Base-by-base conservation (phyloP, 2,113 vertebrate genomes). In the Oryzias javanicus region DNA sequence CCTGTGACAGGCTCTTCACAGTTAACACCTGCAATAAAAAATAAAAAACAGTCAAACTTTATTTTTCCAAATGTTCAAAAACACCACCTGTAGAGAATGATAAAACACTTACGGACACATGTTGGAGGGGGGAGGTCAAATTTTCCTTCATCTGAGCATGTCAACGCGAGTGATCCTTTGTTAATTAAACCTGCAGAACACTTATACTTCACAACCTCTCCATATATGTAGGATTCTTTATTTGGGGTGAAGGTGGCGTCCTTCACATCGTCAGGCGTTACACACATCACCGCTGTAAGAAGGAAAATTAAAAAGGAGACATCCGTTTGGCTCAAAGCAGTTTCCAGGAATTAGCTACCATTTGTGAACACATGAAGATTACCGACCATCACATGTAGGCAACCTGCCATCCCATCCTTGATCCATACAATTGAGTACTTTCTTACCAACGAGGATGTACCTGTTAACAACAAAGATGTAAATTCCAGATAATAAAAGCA, bases 321-420 rank as follows among this genome's bases (percentile, higher is more conserved):
- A 49, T 46, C 7, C 1, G 15, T 79, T 44, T 58, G 17, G 72
- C 46, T 45, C 17, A 4, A 64, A 63, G 42, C 4, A 46, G 7
- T 15, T 1, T 46, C 6, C 4, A 4, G 15, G 4, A 35, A 42
- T 50, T 55, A 8, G 44, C 41, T 4, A 4, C 25, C 12, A 18
- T 6, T 5, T 35, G n/a, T n/a, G n/a, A n/a, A 61, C 3, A 67
- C 0, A 5, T 1, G 49, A 1, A 59, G 8, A 64, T 35, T 5
- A 79, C 79, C 19, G 40, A 91, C 90, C 76, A 76, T 89, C 79
- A 86, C 90, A 91, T 0, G 0, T 0, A 24, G 83, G 64, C 12
- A 48, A 3, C 49, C 71, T 75, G 15, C 4, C 56, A 0, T 0
- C 0, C 90, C 90, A 91, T 0, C 80, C 85, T 2, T 2, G 0